phyloP scores from a whole-genome alignment of 2,888 invertebrate genomes.

The Mesorhabditis belari region DNA sequence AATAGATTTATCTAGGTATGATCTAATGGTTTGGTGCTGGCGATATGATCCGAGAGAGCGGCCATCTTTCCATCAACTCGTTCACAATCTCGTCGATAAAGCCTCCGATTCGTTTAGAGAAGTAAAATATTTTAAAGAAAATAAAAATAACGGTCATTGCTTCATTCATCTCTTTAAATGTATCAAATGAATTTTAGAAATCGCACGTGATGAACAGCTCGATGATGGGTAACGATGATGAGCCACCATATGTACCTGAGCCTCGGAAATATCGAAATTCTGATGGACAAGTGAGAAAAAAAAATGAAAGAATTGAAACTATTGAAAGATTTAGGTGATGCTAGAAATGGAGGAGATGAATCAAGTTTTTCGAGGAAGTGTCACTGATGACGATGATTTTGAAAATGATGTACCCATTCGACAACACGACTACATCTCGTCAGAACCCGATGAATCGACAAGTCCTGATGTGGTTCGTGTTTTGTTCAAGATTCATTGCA shows the following conservation, averaged over 20 bases:
- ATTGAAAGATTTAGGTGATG: background rate
- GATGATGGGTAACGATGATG: no score
- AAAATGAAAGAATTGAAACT: background rate
- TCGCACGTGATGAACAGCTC: background rate
- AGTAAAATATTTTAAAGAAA: no score
- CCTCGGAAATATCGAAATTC: background rate
- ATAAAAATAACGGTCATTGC: no score
- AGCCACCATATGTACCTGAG: background rate
- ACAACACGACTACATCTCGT: background rate
- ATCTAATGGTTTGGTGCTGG: constrained; percentile 89
- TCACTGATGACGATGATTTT: background rate
- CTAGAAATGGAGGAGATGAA: background rate
- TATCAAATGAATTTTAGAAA: background rate
- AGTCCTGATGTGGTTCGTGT: background rate
- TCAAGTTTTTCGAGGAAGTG: no score
- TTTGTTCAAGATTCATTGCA: no score
- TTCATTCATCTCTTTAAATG: background rate
- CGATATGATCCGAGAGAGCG: constrained; percentile 71
- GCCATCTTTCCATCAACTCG: constrained; percentile 67
- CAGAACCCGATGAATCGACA: background rate
- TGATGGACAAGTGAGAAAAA: background rate
- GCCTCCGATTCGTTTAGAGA: constrained; percentile 9
- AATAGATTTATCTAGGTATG: constrained; percentile 60
- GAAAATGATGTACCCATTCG: background rate
- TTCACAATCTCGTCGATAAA: constrained; percentile 16